Base-by-base conservation (phyloP, 2,113 vertebrate species). In the Erythrolamprus reginae region DNA sequence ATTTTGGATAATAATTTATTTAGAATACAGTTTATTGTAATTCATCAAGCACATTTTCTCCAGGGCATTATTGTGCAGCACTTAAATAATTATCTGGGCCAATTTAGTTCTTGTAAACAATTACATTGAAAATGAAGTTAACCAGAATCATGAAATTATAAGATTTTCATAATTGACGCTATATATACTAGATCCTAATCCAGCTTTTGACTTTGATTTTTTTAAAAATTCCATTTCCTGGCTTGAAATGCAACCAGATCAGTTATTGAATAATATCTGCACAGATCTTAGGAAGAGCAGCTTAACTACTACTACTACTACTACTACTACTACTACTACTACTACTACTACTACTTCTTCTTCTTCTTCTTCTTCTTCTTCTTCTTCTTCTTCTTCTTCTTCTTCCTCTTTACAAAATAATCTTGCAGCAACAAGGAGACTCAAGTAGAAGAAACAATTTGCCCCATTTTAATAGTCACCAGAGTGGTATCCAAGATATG, bases 31-130 rank as follows among this genome's bases (percentile, higher is more conserved):
- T n/a, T 97, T 89, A 94, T 93, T 97, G n/a, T 95, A 96, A 96
- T 92, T 95, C 95, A 95, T 93, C 94, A 96, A 93, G 93, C 92
- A 90, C 28, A 89, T 96, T 94, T 97, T 95, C 96, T 96, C 70
- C 45, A 28, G 15, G 84, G 96, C 92, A 90, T 90, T 91, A 86
- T 95, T 95, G 89, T 90, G 90, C 90, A 95, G 90, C 96, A 97
- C 94, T 96, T 97, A n/a, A n/a, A n/a, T n/a, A n/a, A n/a, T n/a
- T n/a, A n/a, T 93, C 93, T 95, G 23, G 94, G 95, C 92, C 90
- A 93, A 65, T 95, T 90, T 94, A 95, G 92, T n/a, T 51, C 51
- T 77, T 92, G 55, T 88, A 86, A 92, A 86, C 61, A 92, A 95
- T 89, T 17, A 93, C 87, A 58, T 2, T 8, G 70, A 24, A 51